A percentile compares a stretch with the other conserved stretches of the same genome.
Conservation (phyloP, 1,140 invertebrate genomes). For the Pantala flavescens region DNA sequence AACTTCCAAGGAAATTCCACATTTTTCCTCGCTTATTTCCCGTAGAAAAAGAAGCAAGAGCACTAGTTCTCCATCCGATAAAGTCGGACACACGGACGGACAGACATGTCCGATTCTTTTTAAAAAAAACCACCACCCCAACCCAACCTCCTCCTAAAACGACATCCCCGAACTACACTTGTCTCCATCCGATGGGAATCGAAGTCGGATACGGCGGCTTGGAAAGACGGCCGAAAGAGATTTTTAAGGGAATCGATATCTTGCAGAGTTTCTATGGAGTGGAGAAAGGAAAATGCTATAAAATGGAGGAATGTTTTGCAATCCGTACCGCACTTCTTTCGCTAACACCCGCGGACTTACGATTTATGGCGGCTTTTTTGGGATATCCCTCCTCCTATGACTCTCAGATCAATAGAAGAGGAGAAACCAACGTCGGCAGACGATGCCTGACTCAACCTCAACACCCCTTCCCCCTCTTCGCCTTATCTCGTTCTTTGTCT, state of each 20-base stretch:
- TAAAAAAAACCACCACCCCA: background rate
- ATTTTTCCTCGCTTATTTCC: background rate
- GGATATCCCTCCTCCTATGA: background rate
- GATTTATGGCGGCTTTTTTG: background rate
- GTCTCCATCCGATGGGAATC: background rate
- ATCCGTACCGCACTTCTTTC: background rate
- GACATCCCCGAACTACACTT: background rate
- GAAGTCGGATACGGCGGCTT: background rate
- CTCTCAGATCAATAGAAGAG: background rate
- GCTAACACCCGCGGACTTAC: background rate
- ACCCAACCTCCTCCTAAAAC: background rate
- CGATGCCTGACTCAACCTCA: constrained; percentile 1
- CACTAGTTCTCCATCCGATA: background rate
- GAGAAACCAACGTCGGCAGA: constrained; percentile 2
- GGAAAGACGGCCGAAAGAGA: background rate
- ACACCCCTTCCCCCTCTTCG: background rate
- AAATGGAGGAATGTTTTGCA: background rate
- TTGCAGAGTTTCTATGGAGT: background rate
- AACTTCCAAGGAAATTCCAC: background rate
- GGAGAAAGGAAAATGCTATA: background rate
- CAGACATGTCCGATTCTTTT: background rate
- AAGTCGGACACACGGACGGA: background rate
- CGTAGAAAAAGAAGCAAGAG: background rate
- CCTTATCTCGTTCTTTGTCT: background rate
- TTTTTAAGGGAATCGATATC: too few relatives aligned